Percentiles rank a stretch among this genome's conserved stretches.
Conservation (phyloP, 2,797 vertebrate species). For the Chaetodon trifasciatus region DNA sequence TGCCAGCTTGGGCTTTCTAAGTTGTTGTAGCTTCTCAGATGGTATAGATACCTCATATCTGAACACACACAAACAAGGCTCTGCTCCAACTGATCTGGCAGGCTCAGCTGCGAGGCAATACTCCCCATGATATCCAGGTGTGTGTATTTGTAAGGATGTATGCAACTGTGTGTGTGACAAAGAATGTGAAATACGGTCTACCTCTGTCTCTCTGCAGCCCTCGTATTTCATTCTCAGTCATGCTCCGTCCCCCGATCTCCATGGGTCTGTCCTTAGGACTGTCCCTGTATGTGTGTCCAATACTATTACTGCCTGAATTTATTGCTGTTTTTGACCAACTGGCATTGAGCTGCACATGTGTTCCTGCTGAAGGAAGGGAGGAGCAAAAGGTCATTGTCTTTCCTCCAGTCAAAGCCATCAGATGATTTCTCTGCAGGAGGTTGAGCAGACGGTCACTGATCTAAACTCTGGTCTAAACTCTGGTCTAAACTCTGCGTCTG, state of each 20-base stretch:
- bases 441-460: conserved; percentile 10
- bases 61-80: conserved; percentile 31
- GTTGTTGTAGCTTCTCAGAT: conserved; percentile 11
- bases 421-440: neutral
- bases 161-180: conserved; percentile 10
- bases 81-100: conserved; percentile 2
- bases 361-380: conserved; percentile 30
- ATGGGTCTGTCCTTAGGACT: conserved; percentile 26
- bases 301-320: conserved; percentile 23
- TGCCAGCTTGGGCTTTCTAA: neutral
- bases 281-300: conserved; percentile 1
- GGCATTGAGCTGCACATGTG: conserved; percentile 18
- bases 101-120: conserved; percentile 8
- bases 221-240: conserved; percentile 38
- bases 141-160: conserved; percentile 18
- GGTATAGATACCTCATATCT: neutral
- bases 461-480: conserved; percentile 14
- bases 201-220: conserved; percentile 18
- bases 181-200: conserved; percentile 55
- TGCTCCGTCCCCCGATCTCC: conserved; percentile 17
- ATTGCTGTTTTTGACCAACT: conserved; percentile 37
- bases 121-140: conserved; percentile 5
- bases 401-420: conserved; percentile 45
- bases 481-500: conserved; percentile 9
- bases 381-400: conserved; percentile 45